Conservation (phyloP, 2,113 vertebrate species). For the Indri indri region DNA sequence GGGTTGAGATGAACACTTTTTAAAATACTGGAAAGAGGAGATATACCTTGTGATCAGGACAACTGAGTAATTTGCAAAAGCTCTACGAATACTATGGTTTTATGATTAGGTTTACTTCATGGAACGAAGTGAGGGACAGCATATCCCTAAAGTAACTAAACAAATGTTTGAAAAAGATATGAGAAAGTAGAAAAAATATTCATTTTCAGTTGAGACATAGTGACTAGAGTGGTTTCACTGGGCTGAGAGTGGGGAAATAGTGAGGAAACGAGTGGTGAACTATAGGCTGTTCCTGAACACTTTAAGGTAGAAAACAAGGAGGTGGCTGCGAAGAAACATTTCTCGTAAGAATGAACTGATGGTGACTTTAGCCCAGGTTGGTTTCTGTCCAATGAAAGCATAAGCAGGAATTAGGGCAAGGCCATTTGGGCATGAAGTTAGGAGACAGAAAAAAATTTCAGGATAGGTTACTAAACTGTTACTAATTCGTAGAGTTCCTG, state of each 20-base stretch:
- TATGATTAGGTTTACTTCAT: background rate
- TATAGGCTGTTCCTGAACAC: background rate
- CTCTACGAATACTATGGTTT: background rate
- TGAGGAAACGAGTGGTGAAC: background rate
- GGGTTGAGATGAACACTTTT: background rate
- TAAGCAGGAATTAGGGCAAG: background rate
- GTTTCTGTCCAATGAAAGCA: background rate
- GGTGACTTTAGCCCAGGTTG: background rate
- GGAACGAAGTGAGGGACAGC: background rate
- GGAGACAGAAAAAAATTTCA: background rate
- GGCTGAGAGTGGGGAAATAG: background rate
- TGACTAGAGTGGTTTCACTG: background rate
- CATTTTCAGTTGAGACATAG: background rate
- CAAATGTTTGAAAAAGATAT: background rate
- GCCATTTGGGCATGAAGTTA: background rate
- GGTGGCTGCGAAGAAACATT: background rate
- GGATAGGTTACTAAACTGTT: background rate
- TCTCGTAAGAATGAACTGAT: background rate
- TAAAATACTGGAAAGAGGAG: background rate
- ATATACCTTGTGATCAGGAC: background rate
- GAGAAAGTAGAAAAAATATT: background rate
- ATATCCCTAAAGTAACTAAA: background rate
- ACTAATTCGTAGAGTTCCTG: background rate
- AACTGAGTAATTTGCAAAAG: background rate
- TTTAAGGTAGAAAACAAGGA: background rate